Conservation (phyloP, 2,797 vertebrate species). For the Meriones psammophilus region DNA sequence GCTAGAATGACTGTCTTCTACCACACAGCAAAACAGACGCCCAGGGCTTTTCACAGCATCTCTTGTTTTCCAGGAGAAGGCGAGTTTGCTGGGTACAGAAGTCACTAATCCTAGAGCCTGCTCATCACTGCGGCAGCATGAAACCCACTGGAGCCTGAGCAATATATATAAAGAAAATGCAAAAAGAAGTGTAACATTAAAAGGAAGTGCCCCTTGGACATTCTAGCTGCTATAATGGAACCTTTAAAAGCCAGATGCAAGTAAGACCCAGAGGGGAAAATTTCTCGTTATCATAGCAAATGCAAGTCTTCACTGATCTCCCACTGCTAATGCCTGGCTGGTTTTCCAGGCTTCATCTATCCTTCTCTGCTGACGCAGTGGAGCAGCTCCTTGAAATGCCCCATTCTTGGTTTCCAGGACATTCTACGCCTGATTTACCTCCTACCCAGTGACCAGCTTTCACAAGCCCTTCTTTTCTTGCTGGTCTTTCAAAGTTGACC, state of each 20-base stretch:
- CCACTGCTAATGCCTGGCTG: neutral
- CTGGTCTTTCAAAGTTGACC: neutral
- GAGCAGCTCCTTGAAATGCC: neutral
- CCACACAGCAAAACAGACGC: neutral
- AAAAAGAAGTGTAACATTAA: slow-evolving; percentile 64
- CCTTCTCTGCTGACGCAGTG: neutral
- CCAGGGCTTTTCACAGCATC: slow-evolving; percentile 32
- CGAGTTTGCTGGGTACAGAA: slow-evolving; percentile 33
- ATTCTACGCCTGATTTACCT: neutral
- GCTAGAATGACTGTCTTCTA: slow-evolving; percentile 7
- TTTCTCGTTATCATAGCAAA: slow-evolving; percentile 37
- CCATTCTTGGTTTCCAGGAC: neutral
- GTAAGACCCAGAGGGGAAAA: slow-evolving; percentile 40
- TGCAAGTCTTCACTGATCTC: slow-evolving; percentile 23
- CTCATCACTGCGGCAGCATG: slow-evolving; percentile 42
- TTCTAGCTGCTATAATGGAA: slow-evolving; percentile 54
- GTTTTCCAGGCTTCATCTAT: neutral
- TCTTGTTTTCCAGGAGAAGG: slow-evolving; percentile 22
- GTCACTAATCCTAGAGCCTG: slow-evolving; percentile 52
- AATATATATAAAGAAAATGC: slow-evolving; percentile 54
- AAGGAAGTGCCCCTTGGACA: slow-evolving; percentile 72
- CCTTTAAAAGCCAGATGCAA: slow-evolving; percentile 58
- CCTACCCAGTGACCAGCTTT: neutral
- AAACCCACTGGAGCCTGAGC: slow-evolving; percentile 58
- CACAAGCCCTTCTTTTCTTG: slow-evolving; percentile 19